These are phyloP conservation scores for Erinaceus europaeus DNA, from an alignment of 2,113 vertebrate species.

Conservation along the genomic window DNA sequence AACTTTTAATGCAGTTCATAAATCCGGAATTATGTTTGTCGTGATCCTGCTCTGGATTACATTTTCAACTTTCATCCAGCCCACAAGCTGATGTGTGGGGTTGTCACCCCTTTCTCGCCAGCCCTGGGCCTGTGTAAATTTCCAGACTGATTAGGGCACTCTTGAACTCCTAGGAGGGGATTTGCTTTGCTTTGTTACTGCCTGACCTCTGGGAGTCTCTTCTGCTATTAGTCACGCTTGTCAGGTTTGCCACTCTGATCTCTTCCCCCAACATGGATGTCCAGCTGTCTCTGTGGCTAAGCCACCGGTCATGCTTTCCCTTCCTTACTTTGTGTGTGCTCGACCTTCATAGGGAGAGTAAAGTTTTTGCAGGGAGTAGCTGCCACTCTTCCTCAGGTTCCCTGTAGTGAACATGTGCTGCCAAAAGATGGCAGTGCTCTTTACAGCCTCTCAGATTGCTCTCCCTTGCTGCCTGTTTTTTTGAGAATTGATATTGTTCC, in stretches of 20 bases:
- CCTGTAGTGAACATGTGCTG: constrained; percentile 51
- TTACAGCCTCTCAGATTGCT: background rate
- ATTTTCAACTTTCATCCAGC: constrained; percentile 36
- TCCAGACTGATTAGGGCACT: constrained; percentile 22
- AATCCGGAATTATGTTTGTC: background rate
- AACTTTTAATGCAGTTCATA: constrained; percentile 33
- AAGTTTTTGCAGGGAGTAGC: background rate
- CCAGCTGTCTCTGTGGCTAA: background rate
- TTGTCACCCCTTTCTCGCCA: background rate
- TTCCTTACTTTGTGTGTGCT: background rate
- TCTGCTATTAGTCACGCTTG: background rate
- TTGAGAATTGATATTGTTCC: background rate
- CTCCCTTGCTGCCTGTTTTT: background rate
- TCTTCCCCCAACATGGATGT: background rate
- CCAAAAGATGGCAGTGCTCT: constrained; percentile 72
- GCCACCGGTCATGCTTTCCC: background rate
- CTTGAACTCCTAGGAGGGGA: background rate
- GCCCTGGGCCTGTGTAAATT: constrained; percentile 21
- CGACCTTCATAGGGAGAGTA: background rate
- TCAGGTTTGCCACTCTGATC: background rate
- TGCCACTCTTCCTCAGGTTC: background rate
- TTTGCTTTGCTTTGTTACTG: background rate
- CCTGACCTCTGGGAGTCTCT: background rate
- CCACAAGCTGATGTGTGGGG: background rate
- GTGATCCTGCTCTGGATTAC: background rate